Evolutionary conservation across 2,113 vertebrate genomes (phyloP).

Genomic region (Myanophis thanlyinensis): DNA sequence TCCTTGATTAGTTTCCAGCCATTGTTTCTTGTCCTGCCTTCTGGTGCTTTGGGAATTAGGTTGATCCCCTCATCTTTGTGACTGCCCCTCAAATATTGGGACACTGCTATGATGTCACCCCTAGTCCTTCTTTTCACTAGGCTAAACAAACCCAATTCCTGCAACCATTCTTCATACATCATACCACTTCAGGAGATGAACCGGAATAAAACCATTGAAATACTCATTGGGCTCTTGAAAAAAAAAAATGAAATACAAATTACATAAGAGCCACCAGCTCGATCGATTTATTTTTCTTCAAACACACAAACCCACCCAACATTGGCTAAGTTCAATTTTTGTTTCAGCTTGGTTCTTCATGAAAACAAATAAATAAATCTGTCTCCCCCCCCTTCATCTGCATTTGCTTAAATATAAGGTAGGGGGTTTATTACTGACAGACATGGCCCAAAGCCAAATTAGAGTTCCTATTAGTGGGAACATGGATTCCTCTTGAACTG

Average conservation of each 20-base stretch:
- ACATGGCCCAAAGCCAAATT: neutral
- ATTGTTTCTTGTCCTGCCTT: too few relatives aligned
- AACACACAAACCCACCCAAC: neutral
- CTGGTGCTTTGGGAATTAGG: too few relatives aligned
- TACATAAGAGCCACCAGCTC: neutral
- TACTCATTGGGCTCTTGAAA: neutral
- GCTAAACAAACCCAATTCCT: neutral
- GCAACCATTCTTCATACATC: neutral
- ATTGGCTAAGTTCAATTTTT: neutral
- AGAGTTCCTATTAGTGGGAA: neutral
- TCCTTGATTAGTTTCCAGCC: too few relatives aligned
- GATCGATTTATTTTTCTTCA: neutral
- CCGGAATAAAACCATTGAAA: neutral
- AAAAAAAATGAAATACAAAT: neutral
- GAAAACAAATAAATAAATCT: neutral
- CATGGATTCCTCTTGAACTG: neutral
- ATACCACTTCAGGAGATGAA: neutral
- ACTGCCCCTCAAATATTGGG: too few relatives aligned
- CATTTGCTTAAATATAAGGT: neutral
- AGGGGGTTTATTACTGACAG: neutral
- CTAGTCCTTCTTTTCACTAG: neutral
- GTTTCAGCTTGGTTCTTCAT: neutral
- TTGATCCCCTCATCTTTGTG: too few relatives aligned
- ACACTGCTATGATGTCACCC: too few relatives aligned
- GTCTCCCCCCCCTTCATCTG: neutral